Evolutionary conservation across 1,140 invertebrate species (phyloP).

Genomic region (Hycleus cichorii): DNA sequence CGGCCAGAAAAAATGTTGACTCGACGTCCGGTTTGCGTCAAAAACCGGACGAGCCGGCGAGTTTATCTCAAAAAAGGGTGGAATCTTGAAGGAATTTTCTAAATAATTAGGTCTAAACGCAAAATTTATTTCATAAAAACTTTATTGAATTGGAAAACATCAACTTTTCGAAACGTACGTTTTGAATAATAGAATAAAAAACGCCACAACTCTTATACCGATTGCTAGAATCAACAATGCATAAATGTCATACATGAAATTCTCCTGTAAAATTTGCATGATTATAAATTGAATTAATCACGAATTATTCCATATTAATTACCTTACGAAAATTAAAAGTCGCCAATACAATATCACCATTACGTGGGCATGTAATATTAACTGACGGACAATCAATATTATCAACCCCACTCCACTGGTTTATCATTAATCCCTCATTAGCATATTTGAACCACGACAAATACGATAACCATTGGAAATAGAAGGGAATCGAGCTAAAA

Average conservation of each 20-base stretch:
- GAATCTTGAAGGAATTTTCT: too few species aligned
- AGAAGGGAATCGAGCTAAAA: conserved; percentile 72
- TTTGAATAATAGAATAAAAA: conserved; percentile 60
- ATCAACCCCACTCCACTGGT: conserved; percentile 80
- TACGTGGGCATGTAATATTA: conserved; percentile 60
- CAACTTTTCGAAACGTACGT: conserved; percentile 41
- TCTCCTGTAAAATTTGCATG: conserved; percentile 2
- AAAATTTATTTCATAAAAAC: too few species aligned
- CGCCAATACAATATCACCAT: conserved; percentile 69
- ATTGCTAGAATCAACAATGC: conserved; percentile 64
- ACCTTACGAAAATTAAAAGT: conserved; percentile 72
- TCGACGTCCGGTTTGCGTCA: too few species aligned
- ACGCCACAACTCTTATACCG: conserved; percentile 69
- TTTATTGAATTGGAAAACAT: background rate
- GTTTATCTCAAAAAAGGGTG: too few species aligned
- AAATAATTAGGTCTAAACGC: too few species aligned
- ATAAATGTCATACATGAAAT: conserved; percentile 60
- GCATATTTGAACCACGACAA: conserved; percentile 94
- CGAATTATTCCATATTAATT: conserved; percentile 13
- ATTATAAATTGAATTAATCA: too few species aligned
- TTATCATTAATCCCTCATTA: conserved; percentile 87
- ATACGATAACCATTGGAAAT: conserved; percentile 87
- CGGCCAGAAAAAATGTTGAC: too few species aligned
- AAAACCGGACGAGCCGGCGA: too few species aligned
- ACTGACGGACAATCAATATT: conserved; percentile 63